phyloP scores from a whole-genome alignment of 2,797 vertebrate species.

The Squalus acanthias region DNA sequence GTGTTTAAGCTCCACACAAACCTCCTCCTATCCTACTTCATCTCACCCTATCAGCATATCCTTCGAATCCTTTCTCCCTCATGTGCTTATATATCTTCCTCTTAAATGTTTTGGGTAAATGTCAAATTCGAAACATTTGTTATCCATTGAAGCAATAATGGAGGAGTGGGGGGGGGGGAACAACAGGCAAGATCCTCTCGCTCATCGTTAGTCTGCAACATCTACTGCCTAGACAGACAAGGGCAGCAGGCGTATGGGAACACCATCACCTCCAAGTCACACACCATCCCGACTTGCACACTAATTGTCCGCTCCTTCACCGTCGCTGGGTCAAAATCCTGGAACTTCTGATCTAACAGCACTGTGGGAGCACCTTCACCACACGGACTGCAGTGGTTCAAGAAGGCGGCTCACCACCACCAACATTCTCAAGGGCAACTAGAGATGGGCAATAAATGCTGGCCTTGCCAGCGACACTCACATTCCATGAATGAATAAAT shows the following conservation, averaged over 20 bases:
- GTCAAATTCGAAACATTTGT: background rate
- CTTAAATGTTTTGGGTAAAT: background rate
- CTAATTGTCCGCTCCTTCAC: background rate
- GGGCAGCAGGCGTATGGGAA: background rate
- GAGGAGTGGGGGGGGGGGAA: background rate
- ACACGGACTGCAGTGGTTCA: too few species aligned
- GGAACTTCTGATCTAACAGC: background rate
- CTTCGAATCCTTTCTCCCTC: background rate
- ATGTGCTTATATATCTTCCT: background rate
- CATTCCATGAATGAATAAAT: background rate
- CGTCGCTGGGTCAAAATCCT: background rate
- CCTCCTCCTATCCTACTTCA: background rate
- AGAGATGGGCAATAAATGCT: background rate
- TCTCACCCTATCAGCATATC: background rate
- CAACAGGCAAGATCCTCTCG: background rate
- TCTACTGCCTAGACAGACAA: background rate
- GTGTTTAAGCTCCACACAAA: background rate
- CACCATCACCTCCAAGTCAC: background rate
- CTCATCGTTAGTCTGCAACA: background rate
- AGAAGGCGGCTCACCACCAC: too few species aligned
- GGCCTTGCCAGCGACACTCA: background rate
- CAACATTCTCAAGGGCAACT: background rate
- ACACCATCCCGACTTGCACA: background rate
- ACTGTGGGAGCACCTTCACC: background rate
- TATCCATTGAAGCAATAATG: background rate